A percentile compares a stretch with the other conserved stretches of the same genome.
These are phyloP conservation scores for Heliconius melpomene DNA, from an alignment of 1,140 invertebrate genomes.

Conservation along the genomic window DNA sequence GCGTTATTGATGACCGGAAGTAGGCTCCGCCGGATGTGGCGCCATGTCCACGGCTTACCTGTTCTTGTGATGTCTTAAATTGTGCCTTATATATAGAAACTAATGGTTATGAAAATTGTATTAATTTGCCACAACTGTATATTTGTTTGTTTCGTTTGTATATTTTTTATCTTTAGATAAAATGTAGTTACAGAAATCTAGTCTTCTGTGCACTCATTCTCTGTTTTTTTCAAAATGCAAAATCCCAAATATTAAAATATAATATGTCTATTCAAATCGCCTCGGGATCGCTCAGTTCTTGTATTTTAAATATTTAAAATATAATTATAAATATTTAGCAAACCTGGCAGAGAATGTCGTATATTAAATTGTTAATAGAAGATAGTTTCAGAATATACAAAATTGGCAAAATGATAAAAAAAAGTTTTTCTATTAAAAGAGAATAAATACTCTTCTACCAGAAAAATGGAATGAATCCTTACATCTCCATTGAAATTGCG, in stretches of 20 bases:
- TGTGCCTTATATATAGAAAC: background rate
- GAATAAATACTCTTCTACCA: background rate
- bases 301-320: no score
- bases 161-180: no score
- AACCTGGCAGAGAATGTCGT: no score
- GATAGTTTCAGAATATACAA: background rate
- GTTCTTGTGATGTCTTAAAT: background rate
- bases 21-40: constrained; percentile 36
- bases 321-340: no score
- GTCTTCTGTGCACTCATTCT: no score
- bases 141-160: no score
- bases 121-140: background rate
- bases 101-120: background rate
- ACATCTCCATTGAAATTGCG: constrained; percentile 8
- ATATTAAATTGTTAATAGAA: background rate
- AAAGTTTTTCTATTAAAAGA: background rate
- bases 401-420: background rate
- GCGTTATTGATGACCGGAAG: constrained; percentile 55
- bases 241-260: no score
- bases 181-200: no score
- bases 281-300: no score
- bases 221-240: no score
- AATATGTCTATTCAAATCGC: no score
- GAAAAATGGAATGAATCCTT: background rate
- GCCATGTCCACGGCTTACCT: constrained; percentile 35